phyloP scores from a whole-genome alignment of 2,888 invertebrate species.

The Acleris holmiana region DNA sequence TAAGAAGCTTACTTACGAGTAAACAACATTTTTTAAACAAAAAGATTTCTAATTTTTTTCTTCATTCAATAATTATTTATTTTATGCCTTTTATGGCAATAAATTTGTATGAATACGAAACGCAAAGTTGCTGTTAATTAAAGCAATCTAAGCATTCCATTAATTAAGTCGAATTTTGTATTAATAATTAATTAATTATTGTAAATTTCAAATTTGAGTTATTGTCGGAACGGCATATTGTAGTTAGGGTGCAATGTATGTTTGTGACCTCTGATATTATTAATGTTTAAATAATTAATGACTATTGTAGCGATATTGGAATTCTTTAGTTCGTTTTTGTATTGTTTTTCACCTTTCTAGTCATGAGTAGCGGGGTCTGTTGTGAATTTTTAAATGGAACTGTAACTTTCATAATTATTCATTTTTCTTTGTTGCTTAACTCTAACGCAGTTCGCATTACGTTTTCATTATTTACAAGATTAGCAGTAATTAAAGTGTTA shows the following conservation, averaged over 20 bases:
- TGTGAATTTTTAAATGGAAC: slow-evolving; percentile 52
- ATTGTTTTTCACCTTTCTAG: slow-evolving; percentile 75
- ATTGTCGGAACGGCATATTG: slow-evolving; percentile 41
- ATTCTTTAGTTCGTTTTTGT: slow-evolving; percentile 64
- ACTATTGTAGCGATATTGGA: slow-evolving; percentile 62
- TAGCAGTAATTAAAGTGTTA: too few relatives aligned
- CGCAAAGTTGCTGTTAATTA: slow-evolving; percentile 15
- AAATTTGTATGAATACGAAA: slow-evolving; percentile 23
- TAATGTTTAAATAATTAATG: slow-evolving; percentile 60
- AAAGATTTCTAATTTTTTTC: too few relatives aligned
- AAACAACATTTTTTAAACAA: too few relatives aligned
- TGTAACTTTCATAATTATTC: neutral
- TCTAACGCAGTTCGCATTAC: too few relatives aligned
- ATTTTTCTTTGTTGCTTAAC: neutral
- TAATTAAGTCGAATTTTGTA: slow-evolving; percentile 30
- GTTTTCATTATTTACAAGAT: too few relatives aligned
- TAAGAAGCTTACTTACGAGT: too few relatives aligned
- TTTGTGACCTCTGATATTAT: slow-evolving; percentile 53
- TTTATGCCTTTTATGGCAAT: slow-evolving; percentile 17
- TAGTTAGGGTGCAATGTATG: slow-evolving; percentile 60
- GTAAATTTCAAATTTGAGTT: slow-evolving; percentile 35
- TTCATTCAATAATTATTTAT: too few relatives aligned
- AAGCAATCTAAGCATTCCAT: slow-evolving; percentile 33
- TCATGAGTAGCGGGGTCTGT: slow-evolving; percentile 75
- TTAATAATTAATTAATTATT: slow-evolving; percentile 32